Evolutionary conservation across 2,888 invertebrate species (phyloP), one percentile per base, ranked within the genome.

Genomic region (Dasysyrphus albostriatus): DNA sequence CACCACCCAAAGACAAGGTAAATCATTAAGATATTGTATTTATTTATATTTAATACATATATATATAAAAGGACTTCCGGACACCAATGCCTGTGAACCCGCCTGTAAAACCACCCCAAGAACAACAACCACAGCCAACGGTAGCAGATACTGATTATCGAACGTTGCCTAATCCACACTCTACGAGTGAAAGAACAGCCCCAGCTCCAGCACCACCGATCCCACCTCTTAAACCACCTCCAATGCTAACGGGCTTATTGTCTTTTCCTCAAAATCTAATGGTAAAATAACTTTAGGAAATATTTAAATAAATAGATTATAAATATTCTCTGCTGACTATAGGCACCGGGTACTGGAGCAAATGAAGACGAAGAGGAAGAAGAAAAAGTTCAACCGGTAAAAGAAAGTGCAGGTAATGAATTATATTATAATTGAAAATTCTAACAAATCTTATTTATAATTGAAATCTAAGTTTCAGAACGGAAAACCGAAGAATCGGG

Each of bases 131-230:
- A 32, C 49, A 12, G 24, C 4, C 61, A 8, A 19, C 63, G 37
- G 32, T 89, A 8, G 90, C 89, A 1, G 92, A 92, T 89, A 89
- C 91, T 29, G 92, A 92, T 69, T 92, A 92, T 83, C 91, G 92
- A 51, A 85, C 88, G n/a, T 76, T 81, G n/a, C 42, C 70, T 14
- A 19, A 10, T 5, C 10, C 5, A 16, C 6, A 3, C 14, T 9
- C 69, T n/a, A 65, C 51, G 24, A 88, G 16, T 74, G 88, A 90
- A 24, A 88, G 74, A 7, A 74, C 74, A 69, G 77, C 61, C 7
- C 54, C 63, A 69, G 77, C 61, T 2, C 54, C 63, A 34, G 85
- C 61, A 81, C 88, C 67, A 87, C 89, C 76, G 5, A 3, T 67
- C 75, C 89, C 79, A 77, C 90, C 81, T 56, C 61, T 88, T 19